Conservation (phyloP, 2,113 vertebrate genomes). For the Pedetes capensis region DNA sequence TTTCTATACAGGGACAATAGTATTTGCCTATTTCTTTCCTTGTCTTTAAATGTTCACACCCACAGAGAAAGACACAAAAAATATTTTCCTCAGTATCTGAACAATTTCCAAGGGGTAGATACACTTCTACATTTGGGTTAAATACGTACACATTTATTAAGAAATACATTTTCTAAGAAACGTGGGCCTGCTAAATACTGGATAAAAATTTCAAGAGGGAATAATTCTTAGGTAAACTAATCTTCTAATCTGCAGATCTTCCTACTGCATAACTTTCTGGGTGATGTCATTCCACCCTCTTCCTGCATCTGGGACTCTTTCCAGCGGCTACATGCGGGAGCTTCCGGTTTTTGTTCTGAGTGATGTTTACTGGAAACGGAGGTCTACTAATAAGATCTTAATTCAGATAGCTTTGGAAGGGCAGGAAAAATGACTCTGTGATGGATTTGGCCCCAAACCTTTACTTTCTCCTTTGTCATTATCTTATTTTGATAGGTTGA, state of each 20-base stretch:
- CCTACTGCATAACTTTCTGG: constrained; percentile 41
- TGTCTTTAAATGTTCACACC: constrained; percentile 4
- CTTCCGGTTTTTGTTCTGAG: constrained; percentile 73
- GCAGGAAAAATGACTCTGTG: constrained; percentile 51
- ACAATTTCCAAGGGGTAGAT: neutral
- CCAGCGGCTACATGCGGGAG: constrained; percentile 64
- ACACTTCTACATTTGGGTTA: constrained; percentile 68
- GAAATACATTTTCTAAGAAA: constrained; percentile 11
- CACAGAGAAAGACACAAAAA: neutral
- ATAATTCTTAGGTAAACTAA: neutral
- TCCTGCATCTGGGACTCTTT: constrained; percentile 67
- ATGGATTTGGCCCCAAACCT: constrained; percentile 47
- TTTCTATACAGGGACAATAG: neutral
- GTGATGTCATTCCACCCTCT: constrained; percentile 63
- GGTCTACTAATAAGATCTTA: constrained; percentile 60
- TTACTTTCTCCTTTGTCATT: constrained; percentile 44
- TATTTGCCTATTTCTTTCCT: neutral
- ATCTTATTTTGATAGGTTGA: constrained; percentile 62
- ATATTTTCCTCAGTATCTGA: constrained; percentile 16
- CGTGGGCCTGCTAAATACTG: neutral
- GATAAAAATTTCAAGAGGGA: neutral
- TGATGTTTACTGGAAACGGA: constrained; percentile 77
- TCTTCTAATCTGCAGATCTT: neutral
- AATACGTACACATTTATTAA: neutral
- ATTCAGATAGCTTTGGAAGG: constrained; percentile 61